Conservation (phyloP, 2,888 invertebrate species). For the Rotaria macrura region DNA sequence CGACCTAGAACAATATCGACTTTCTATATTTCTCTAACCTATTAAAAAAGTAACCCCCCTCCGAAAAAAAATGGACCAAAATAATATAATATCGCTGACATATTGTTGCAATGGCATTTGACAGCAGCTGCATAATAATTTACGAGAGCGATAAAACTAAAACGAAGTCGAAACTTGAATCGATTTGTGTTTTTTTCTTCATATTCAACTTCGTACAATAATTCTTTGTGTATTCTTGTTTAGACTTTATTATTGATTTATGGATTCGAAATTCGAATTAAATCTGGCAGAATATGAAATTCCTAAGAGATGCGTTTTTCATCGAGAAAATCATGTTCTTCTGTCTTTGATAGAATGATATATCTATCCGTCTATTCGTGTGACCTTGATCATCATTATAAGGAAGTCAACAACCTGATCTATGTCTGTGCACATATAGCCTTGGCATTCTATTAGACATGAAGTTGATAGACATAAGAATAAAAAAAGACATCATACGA, state of each 20-base stretch:
- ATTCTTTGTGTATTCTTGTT: neutral
- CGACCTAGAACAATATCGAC: neutral
- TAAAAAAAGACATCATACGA: neutral
- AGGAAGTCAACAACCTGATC: neutral
- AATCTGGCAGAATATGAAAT: neutral
- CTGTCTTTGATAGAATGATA: neutral
- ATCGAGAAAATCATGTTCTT: neutral
- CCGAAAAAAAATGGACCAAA: neutral
- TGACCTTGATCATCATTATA: neutral
- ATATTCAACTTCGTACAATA: neutral
- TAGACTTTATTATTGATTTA: neutral
- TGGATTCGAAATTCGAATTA: too few relatives aligned
- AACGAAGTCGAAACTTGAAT: neutral
- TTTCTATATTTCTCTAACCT: neutral
- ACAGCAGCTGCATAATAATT: neutral
- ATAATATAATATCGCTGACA: neutral
- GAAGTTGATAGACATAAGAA: neutral
- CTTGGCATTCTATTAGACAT: neutral
- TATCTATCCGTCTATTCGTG: neutral
- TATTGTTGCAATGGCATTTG: neutral
- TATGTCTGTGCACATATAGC: neutral
- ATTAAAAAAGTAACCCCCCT: neutral
- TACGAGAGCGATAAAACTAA: neutral
- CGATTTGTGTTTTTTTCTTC: neutral
- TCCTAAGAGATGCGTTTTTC: neutral